Percentiles rank a stretch among this genome's conserved stretches.
Conservation (phyloP, 2,113 vertebrate species). For the Pampusana beccarii region DNA sequence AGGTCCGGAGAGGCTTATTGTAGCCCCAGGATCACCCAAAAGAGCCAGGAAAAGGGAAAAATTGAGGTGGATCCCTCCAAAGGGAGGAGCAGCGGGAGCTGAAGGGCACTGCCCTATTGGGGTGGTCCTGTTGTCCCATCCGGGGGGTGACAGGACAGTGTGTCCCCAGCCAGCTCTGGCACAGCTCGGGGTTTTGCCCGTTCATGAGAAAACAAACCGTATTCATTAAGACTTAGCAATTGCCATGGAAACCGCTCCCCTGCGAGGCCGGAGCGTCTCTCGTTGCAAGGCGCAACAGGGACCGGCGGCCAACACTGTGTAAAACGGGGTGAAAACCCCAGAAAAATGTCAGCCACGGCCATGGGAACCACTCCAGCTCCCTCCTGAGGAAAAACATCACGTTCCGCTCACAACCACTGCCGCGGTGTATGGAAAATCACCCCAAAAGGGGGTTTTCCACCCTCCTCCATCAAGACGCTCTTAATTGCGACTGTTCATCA, state of each 20-base stretch:
- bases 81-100: background rate
- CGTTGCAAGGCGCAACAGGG: background rate
- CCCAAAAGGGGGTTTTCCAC: background rate
- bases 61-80: background rate
- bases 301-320: fast-evolving
- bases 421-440: fast-evolving
- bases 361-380: background rate
- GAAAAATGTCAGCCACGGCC: background rate
- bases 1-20: background rate
- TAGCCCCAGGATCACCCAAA: background rate
- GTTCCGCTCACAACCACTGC: too few species aligned
- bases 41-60: background rate
- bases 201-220: background rate
- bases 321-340: background rate
- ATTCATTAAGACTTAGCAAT: background rate
- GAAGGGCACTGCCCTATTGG: background rate
- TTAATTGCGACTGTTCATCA: fast-evolving
- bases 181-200: background rate
- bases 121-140: background rate
- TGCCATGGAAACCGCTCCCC: background rate
- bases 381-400: too few species aligned
- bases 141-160: background rate
- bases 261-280: background rate
- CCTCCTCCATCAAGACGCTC: background rate
- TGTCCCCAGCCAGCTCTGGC: background rate